Percentiles rank a stretch among this genome's conserved stretches.
These are phyloP conservation scores for Daubentonia madagascariensis DNA, from an alignment of 2,113 vertebrate genomes.

Conservation along the genomic window DNA sequence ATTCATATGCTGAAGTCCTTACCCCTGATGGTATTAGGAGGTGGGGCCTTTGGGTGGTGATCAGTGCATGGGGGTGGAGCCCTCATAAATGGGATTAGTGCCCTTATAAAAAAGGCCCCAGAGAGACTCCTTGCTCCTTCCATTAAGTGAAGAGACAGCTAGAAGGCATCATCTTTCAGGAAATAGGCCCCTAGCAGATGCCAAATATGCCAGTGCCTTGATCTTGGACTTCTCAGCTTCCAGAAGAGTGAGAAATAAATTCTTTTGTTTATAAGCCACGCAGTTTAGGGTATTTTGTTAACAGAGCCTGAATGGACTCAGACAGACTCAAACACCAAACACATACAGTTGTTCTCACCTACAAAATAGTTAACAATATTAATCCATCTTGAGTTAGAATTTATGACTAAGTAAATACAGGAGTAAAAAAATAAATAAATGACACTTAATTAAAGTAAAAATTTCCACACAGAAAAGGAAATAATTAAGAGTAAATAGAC, in stretches of 20 bases:
- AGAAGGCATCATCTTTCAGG: background rate
- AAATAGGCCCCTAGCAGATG: background rate
- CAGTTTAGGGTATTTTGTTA: background rate
- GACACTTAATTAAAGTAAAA: too few species aligned
- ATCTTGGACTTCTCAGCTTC: background rate
- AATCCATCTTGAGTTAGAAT: too few species aligned
- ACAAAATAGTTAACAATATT: background rate
- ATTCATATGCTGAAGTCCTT: background rate
- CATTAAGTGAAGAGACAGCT: background rate
- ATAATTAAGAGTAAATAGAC: too few species aligned
- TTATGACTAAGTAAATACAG: too few species aligned
- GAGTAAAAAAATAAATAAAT: too few species aligned
- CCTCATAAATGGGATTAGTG: background rate
- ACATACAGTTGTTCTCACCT: background rate
- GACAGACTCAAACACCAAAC: background rate
- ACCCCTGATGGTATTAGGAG: background rate
- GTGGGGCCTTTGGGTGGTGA: fast-evolving
- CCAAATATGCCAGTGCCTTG: background rate
- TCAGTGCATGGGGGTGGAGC: too few species aligned
- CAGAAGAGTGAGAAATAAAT: background rate
- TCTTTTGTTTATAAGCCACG: background rate
- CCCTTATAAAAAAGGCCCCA: background rate
- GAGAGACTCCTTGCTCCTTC: background rate
- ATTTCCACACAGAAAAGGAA: too few species aligned
- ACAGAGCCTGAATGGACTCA: background rate